These are phyloP conservation scores for Dendropsophus ebraccatus DNA, from an alignment of 2,113 vertebrate genomes.

Conservation along the genomic window DNA sequence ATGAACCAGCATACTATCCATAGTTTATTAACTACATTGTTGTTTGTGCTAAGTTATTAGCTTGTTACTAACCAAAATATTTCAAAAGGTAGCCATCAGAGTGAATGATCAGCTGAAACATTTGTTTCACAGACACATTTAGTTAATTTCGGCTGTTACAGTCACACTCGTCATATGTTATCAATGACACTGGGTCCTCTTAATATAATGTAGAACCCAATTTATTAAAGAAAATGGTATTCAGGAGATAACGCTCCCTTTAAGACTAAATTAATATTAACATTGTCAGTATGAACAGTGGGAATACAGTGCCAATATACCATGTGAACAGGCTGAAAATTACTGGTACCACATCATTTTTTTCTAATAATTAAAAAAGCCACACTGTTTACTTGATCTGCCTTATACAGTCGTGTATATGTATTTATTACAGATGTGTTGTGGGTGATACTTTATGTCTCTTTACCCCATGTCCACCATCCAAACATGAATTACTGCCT, in stretches of 20 bases:
- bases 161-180: no score
- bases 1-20: not conserved
- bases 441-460: not conserved
- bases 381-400: not conserved
- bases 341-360: not conserved
- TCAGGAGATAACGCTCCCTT: not conserved
- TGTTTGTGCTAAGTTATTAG: no score
- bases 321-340: not conserved
- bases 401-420: not conserved
- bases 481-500: slow-evolving; percentile 44
- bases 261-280: no score
- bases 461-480: slow-evolving; percentile 12
- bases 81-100: no score
- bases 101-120: no score
- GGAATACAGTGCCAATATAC: not conserved
- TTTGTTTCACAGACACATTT: no score
- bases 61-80: no score
- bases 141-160: no score
- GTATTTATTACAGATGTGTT: not conserved
- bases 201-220: no score
- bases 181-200: no score
- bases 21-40: no score
- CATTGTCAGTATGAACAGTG: not conserved
- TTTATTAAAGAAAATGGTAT: not conserved
- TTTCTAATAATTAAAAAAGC: no score